Evolutionary conservation across 2,113 vertebrate genomes (phyloP), one percentile per base, ranked within the genome.

Genomic region (Vidua macroura): DNA sequence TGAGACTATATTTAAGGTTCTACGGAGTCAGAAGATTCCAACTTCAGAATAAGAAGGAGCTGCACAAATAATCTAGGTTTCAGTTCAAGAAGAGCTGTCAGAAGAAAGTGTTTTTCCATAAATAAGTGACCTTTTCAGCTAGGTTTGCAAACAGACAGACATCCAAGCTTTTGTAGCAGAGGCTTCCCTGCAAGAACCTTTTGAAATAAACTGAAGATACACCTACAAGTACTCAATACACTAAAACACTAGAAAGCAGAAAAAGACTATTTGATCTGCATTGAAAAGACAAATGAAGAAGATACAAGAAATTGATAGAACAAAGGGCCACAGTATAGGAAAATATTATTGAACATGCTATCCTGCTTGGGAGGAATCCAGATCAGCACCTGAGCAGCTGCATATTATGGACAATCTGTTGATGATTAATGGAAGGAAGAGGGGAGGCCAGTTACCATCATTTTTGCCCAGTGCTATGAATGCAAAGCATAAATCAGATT

Each of bases 371-470:
- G 79, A 56, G 20, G 31, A 92, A 83, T 95, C 93, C 92, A 97
- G 79, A 80, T 78, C 64, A 76, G 55, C 73, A 92, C 52, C 80
- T 46, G 28, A 96, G 68, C 94, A 96, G 79, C 91, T 95, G 83
- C 37, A 72, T 62, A 58, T 86, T 80, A 79, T 88, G 59, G 28
- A 90, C 93, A 96, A 96, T 96, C 79, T 96, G 88, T 63, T 56
- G 9, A 60, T 95, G 82, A 93, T 94, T 96, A 95, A 92, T 82
- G 39, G 85, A 88, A 78, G 52, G 55, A 89, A 88, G 43, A 75
- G 7, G 4, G 58, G 13, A 90, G 46, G 37, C 63, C 88, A 95
- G 83, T 86, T 93, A 70, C 79, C 84, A 43, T 77, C 13, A 84
- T 72, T 73, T 84, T 44, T 68, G 27, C 46, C 56, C 58, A 58